Base-by-base conservation (phyloP, 1,140 invertebrate species). In the Harpegnathos saltator region DNA sequence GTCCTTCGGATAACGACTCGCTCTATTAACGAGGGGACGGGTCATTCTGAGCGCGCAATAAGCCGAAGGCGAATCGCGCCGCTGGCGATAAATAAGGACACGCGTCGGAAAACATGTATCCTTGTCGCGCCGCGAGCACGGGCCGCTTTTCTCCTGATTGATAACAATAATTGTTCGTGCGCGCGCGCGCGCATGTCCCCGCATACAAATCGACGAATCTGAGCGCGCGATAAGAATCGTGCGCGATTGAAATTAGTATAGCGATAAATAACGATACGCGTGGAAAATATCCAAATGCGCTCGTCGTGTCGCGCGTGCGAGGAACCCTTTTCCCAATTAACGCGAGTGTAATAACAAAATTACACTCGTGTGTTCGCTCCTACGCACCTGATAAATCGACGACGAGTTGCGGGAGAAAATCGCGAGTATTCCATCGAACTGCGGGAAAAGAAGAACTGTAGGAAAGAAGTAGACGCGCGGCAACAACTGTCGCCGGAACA, bases 1-100 rank as follows among this genome's bases (percentile, higher is more conserved):
- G 14, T 24, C 24, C 48, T 44, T 77, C 4, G 52, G 29, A 48
- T 77, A 77, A 65, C 56, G 22, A 77, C 19, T 19, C 19, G 61
- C 48, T 54, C 54, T 63, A 24, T 5, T 7, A 52, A 52, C 17
- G 26, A 3, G 17, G 0, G 22, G 7, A 12, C 24, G 19, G 24
- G 2, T 50, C 2, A 7, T 17, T 75, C 22, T 33, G 19, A 19
- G 38, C 33, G 14, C 24, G 7, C 12, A 63, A 33, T 63, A 22
- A 75, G 2, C 33, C 26, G 52, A 69, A 14, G 3, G 14, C 14
- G 33, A 52, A 11, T 22, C 12, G 7, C 54, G 1, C 9, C 17
- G 33, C 14, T 22, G 44, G 54, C 24, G 33, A 22, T 12, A 52
- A 50, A 48, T 44, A 38, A 54, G 15, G 56, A 38, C 24, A 22